A percentile compares a stretch with the other conserved stretches of the same genome.
These are phyloP conservation scores for Turnix velox DNA, from an alignment of 2,113 vertebrate genomes.

Conservation along the genomic window DNA sequence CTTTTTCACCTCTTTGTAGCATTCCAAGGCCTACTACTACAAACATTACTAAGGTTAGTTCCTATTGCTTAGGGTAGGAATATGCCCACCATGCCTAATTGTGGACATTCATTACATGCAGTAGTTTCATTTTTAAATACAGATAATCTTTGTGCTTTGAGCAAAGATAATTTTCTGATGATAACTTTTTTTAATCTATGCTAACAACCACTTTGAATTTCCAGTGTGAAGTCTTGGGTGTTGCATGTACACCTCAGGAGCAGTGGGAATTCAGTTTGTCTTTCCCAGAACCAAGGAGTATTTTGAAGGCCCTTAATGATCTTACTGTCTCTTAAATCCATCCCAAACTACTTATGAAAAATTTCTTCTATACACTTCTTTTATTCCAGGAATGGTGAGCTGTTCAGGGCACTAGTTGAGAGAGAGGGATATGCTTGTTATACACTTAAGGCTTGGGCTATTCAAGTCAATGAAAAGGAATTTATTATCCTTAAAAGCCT, in stretches of 20 bases:
- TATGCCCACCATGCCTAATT: neutral
- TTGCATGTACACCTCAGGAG: neutral
- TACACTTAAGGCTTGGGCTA: neutral
- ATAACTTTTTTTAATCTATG: neutral
- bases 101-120: neutral
- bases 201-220: neutral
- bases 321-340: neutral
- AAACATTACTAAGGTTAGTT: neutral
- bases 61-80: neutral
- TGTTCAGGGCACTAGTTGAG: neutral
- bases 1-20: neutral
- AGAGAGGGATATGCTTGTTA: neutral
- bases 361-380: neutral
- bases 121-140: neutral
- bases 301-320: neutral
- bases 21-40: neutral
- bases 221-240: neutral
- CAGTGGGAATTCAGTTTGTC: neutral
- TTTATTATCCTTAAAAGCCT: conserved; percentile 10
- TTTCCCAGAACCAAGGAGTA: neutral
- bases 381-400: neutral
- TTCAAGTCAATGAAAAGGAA: neutral
- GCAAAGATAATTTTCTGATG: neutral
- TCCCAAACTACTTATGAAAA: neutral
- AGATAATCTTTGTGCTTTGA: neutral